Evolutionary conservation across 2,888 invertebrate genomes (phyloP), one percentile per base, ranked within the genome.

Genomic region (Eumacrocentrus americanus): DNA sequence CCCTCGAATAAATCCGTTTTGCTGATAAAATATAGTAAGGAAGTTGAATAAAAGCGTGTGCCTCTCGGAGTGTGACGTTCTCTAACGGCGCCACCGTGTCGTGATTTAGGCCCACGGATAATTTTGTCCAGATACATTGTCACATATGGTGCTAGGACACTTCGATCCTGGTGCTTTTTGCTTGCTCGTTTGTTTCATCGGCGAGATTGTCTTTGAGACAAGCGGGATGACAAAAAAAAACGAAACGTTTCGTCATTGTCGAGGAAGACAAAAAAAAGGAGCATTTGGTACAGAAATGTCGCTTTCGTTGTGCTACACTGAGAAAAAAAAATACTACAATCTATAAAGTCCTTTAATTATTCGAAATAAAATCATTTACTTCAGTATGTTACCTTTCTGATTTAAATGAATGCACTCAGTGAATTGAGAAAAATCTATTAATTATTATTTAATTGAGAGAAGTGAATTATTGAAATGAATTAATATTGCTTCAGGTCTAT

Each of bases 81-180:
- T 29, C 23, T 20, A 57, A 25, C 42, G 51, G 51, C 35, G 40
- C 61, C 51, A 67, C 64, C 64, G 64, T 29, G 29, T 66, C 65
- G 68, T 68, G 68, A 69, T 72, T 73, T 72, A 73, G 67, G 60
- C 61, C 62, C 64, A 60, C 60, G 53, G 52, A 60, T 55, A 20
- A 18, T 44, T 44, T 47, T 55, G 55, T 42, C 55, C 50, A 51
- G 7, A 42, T 42, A 38, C 48, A 55, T 60, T 48, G 52, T 57
- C 50, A 42, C 25, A 35, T 50, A 47, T 65, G 74, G 73, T 74
- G 72, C 73, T 73, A 70, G 68, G 68, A 61, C 64, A 68, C 60
- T 67, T 29, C 63, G 67, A 54, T 60, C 63, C 67, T 70, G 71
- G 69, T 72, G 71, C 70, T 72, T 65, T 66, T 64, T 61, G 61